Base-by-base conservation (phyloP, 2,797 vertebrate genomes). In the Microhierax caerulescens region DNA sequence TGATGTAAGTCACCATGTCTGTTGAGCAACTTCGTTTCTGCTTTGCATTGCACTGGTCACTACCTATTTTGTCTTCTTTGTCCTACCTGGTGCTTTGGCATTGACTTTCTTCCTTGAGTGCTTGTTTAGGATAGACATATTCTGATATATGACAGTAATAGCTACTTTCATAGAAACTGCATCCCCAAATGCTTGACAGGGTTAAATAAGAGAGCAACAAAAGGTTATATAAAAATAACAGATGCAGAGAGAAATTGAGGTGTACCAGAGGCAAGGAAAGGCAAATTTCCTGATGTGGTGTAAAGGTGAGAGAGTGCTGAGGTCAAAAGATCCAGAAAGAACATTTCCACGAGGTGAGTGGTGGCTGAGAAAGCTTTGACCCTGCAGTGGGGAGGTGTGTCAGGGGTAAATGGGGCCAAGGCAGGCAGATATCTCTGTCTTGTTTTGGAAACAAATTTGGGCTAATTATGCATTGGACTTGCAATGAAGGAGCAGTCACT, bases 151-250 rank as follows among this genome's bases (percentile, higher is more conserved):
- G 32, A 24, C 54, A 64, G 45, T 10, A 68, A 92, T 45, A 54
- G 68, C 74, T 50, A 69, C 73, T 78, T 95, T 61, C 56, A 12
- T 24, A 68, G n/a, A n/a, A 53, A 32, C 92, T 50, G 45, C 73
- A 43, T 81, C 69, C 56, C 80, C 61, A 15, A 61, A n/a, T 2
- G 41, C 70, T 74, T 41, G 90, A 56, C 67, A 36, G 73, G 83
- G 86, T 79, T 64, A n/a, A 92, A 48, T 3, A 12, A 57, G 15
- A 69, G 61, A 70, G 91, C 78, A n/a, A 6, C 65, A 23, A 86
- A 89, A 93, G 91, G 78, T 93, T 74, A 24, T 37, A 9, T 68
- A 85, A 92, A 95, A 96, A 85, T 84, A 94, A 56, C 50, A 69
- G 69, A 14, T 17, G 64, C 57, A 28, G 80, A 63, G 81, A 57